Percentiles rank a stretch among this genome's conserved stretches.
Evolutionary conservation across 2,113 vertebrate species (phyloP).

Genomic region (Erinaceus europaeus): DNA sequence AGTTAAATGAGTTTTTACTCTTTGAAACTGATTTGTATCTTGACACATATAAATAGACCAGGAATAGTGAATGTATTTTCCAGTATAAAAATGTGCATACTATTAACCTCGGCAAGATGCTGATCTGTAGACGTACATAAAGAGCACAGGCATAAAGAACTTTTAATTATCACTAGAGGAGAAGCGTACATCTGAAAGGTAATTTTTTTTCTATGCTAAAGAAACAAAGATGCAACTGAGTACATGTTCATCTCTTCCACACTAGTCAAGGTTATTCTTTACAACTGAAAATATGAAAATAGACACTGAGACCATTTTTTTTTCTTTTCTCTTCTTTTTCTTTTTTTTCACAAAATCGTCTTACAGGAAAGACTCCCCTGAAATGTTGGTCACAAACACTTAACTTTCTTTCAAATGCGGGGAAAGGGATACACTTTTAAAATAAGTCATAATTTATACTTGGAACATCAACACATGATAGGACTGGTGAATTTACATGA

Average conservation of each 20-base stretch:
- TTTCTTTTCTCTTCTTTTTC: too few species aligned
- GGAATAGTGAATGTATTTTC: conserved; percentile 1
- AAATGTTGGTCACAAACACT: neutral
- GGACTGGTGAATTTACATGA: neutral
- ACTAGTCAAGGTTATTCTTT: neutral
- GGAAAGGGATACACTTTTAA: neutral
- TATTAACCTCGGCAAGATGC: neutral
- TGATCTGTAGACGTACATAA: conserved; percentile 18
- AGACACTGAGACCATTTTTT: too few species aligned
- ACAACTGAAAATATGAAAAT: neutral
- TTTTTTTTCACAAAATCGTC: neutral
- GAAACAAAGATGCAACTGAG: conserved; percentile 41
- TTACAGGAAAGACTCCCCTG: neutral
- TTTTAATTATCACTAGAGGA: neutral
- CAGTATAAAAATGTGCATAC: neutral
- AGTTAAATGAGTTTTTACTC: neutral
- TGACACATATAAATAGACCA: conserved; percentile 13
- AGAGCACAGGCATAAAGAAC: neutral
- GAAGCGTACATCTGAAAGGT: neutral
- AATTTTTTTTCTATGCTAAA: neutral
- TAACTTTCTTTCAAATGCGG: neutral
- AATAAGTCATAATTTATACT: neutral
- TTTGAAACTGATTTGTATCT: conserved; percentile 36
- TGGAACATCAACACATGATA: neutral
- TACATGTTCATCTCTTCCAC: neutral